Evolutionary conservation across 1,140 invertebrate genomes (phyloP).

Genomic region (Cydia amplana): DNA sequence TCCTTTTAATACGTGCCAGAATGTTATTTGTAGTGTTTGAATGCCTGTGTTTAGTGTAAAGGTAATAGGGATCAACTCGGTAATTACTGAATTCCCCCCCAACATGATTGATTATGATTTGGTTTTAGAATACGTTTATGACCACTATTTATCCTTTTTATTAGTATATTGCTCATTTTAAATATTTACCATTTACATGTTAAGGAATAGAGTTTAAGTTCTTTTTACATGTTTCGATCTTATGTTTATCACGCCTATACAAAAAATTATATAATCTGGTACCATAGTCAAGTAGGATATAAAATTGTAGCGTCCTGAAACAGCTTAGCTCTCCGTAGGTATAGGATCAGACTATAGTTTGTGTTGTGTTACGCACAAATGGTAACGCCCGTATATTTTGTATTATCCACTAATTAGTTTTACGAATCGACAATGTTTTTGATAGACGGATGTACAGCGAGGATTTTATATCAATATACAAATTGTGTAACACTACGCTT

Average conservation of each 20-base stretch:
- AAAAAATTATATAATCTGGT: slow-evolving; percentile 61
- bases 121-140: slow-evolving; percentile 61
- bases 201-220: slow-evolving; percentile 71
- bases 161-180: slow-evolving; percentile 75
- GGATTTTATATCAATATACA: slow-evolving; percentile 49
- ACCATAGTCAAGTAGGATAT: slow-evolving; percentile 56
- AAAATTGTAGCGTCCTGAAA: slow-evolving; percentile 53
- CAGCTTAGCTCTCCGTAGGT: slow-evolving; percentile 60
- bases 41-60: slow-evolving; percentile 65
- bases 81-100: slow-evolving; percentile 49
- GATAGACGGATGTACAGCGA: slow-evolving; percentile 57
- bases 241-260: slow-evolving; percentile 57
- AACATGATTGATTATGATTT: slow-evolving; percentile 57
- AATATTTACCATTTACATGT: slow-evolving; percentile 75
- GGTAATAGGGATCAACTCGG: slow-evolving; percentile 60
- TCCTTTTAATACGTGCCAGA: slow-evolving; percentile 74
- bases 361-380: slow-evolving; percentile 67
- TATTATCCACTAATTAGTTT: slow-evolving; percentile 45
- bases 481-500: slow-evolving; percentile 49
- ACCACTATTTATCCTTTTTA: slow-evolving; percentile 71
- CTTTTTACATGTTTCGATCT: slow-evolving; percentile 53
- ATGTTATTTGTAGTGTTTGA: slow-evolving; percentile 72
- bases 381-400: slow-evolving; percentile 47
- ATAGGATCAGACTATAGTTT: slow-evolving; percentile 49
- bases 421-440: slow-evolving; percentile 54